Conservation (phyloP, 2,888 invertebrate genomes). For the Acanthoscelides obtectus region DNA sequence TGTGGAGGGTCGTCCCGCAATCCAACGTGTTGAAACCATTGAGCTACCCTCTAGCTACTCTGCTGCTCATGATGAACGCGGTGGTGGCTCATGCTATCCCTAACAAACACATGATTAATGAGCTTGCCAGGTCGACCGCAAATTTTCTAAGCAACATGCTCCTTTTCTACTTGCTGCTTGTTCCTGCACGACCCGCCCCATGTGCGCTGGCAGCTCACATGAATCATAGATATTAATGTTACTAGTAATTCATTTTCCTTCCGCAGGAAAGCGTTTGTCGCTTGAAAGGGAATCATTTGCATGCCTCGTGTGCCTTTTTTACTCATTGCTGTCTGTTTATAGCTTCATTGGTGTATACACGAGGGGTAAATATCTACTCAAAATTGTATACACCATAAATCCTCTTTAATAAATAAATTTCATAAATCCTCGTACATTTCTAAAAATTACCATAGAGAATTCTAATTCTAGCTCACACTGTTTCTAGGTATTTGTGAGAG, state of each 20-base stretch:
- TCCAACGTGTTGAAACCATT: too few species aligned
- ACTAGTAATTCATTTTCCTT: neutral
- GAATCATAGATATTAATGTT: neutral
- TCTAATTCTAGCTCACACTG: too few species aligned
- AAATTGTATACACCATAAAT: too few species aligned
- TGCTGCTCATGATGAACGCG: too few species aligned
- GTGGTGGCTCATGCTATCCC: neutral
- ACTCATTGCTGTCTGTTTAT: neutral
- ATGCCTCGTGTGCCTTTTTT: neutral
- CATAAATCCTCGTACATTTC: too few species aligned
- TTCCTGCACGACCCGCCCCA: neutral
- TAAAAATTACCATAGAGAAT: too few species aligned
- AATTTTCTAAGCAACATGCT: slow-evolving; percentile 23
- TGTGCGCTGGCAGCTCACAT: neutral
- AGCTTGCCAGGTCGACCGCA: slow-evolving; percentile 36
- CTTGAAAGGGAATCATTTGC: neutral
- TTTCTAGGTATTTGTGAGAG: too few species aligned
- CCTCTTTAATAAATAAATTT: too few species aligned
- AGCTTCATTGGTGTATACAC: neutral
- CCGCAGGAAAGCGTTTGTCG: neutral
- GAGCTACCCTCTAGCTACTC: too few species aligned
- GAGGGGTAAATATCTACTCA: too few species aligned
- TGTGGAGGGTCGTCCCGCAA: too few species aligned
- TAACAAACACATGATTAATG: slow-evolving; percentile 34
- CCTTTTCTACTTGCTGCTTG: neutral